These are phyloP conservation scores for Ceratitis capitata DNA, from an alignment of 1,140 invertebrate genomes.

Conservation along the genomic window DNA sequence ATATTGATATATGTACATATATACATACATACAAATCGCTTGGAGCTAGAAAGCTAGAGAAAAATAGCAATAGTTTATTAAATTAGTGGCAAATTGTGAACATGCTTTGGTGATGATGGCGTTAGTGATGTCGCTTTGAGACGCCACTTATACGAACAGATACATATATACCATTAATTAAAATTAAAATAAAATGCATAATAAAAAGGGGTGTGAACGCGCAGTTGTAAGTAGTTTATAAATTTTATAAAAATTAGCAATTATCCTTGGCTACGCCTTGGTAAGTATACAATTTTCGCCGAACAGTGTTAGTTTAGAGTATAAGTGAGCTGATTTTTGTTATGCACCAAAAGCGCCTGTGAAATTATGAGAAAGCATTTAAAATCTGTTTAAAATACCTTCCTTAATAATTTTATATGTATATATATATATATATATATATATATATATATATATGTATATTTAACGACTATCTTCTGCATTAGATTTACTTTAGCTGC, in stretches of 20 bases:
- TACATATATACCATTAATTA: not conserved
- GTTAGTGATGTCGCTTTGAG: constrained; percentile 19
- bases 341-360: too few relatives aligned
- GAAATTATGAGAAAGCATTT: too few relatives aligned
- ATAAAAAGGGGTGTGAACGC: constrained; percentile 7
- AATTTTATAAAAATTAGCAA: not conserved
- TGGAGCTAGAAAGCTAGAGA: not conserved
- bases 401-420: too few relatives aligned
- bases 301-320: too few relatives aligned
- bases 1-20: too few relatives aligned
- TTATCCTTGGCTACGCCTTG: not conserved
- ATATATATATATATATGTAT: not conserved
- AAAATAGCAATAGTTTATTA: not conserved
- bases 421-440: not conserved
- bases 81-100: not conserved
- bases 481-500: not conserved
- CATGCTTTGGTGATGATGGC: not conserved
- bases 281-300: not conserved
- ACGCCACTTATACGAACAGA: not conserved
- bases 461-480: too few relatives aligned
- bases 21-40: too few relatives aligned
- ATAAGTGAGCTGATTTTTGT: too few relatives aligned
- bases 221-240: not conserved
- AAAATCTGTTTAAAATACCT: too few relatives aligned
- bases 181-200: not conserved